Conservation (phyloP, 2,888 invertebrate species). For the Lucinisca nassula region DNA sequence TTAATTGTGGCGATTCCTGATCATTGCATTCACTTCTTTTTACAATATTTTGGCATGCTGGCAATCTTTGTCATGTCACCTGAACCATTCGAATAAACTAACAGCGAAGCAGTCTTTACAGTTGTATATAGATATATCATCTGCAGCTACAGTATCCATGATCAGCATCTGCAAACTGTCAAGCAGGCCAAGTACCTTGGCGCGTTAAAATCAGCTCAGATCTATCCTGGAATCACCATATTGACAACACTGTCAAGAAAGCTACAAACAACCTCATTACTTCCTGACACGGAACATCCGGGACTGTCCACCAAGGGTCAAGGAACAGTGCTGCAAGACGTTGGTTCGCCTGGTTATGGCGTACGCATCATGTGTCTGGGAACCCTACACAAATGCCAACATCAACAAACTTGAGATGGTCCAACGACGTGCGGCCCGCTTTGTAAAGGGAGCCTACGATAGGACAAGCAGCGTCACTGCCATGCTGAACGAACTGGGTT, state of each 20-base stretch:
- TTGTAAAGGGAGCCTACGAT: neutral
- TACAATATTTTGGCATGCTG: no score
- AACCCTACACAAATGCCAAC: no score
- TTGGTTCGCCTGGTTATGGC: neutral
- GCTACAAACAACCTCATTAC: neutral
- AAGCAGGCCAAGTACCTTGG: neutral
- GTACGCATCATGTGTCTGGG: neutral
- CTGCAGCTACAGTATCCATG: neutral
- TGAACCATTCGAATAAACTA: no score
- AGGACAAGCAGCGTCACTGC: neutral
- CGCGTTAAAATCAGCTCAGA: neutral
- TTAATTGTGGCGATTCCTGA: no score
- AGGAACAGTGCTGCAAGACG: neutral
- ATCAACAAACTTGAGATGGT: no score
- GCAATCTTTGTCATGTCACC: no score
- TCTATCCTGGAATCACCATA: neutral
- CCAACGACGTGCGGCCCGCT: no score
- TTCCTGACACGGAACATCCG: neutral
- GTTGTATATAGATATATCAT: no score
- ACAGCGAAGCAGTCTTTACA: no score
- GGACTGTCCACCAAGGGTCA: slow-evolving; percentile 1
- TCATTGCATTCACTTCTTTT: no score
- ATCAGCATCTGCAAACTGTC: neutral
- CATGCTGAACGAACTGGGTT: neutral
- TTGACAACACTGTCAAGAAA: neutral